A percentile compares a stretch with the other conserved stretches of the same genome.
phyloP scores from a whole-genome alignment of 2,888 invertebrate species.

The Punctoribates punctum region DNA sequence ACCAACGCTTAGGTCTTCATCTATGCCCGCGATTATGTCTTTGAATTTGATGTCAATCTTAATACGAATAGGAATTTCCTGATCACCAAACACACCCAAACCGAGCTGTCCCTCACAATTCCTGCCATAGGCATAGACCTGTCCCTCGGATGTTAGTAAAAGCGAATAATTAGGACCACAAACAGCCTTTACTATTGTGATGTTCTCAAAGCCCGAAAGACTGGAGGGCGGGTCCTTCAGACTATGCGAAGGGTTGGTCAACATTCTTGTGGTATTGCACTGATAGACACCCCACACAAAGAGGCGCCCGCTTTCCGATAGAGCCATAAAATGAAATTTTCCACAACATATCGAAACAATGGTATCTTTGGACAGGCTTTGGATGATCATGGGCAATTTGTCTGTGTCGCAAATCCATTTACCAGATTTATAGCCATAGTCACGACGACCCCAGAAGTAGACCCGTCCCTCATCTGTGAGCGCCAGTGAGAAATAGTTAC shows the following conservation, averaged over 20 bases:
- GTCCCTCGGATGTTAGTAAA: not conserved
- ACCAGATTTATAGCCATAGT: not conserved
- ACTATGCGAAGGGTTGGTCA: too few relatives aligned
- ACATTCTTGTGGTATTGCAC: too few relatives aligned
- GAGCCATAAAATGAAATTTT: slow-evolving; percentile 79
- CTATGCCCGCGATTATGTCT: not conserved
- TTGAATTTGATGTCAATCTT: not conserved
- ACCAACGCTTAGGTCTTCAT: not conserved
- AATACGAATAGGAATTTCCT: not conserved
- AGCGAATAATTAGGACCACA: slow-evolving; percentile 4
- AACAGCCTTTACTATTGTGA: not conserved
- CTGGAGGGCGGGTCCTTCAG: not conserved
- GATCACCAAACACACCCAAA: not conserved
- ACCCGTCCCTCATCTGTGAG: not conserved
- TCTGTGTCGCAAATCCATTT: not conserved
- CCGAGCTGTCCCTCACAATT: not conserved
- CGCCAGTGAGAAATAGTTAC: not conserved
- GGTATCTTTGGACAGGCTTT: not conserved
- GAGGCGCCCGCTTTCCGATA: slow-evolving; percentile 63
- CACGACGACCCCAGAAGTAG: not conserved
- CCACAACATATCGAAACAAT: slow-evolving; percentile 64
- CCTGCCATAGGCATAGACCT: not conserved
- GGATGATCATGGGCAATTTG: not conserved
- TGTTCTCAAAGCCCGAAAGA: not conserved
- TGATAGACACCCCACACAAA: slow-evolving; percentile 83